phyloP scores from a whole-genome alignment of 2,797 vertebrate species.

The Coranthus polyacanthus region DNA sequence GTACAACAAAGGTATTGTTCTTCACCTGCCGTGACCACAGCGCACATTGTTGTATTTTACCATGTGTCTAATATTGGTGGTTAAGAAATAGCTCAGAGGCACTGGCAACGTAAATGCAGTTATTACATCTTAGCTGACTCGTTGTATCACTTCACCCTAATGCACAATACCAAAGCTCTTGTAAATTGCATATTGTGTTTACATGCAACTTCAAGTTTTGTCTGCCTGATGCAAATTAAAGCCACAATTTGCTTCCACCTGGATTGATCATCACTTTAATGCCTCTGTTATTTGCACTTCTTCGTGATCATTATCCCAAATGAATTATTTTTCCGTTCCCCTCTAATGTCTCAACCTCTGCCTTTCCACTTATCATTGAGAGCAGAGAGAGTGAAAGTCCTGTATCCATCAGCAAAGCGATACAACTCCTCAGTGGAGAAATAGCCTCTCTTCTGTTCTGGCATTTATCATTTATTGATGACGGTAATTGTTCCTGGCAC shows the following conservation, averaged over 20 bases:
- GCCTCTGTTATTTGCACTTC: conserved; percentile 22
- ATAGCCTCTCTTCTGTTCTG: conserved; percentile 61
- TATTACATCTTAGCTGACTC: conserved; percentile 28
- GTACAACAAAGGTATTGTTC: conserved; percentile 1
- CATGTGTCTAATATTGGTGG: conserved; percentile 11
- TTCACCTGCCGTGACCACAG: background rate
- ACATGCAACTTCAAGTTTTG: background rate
- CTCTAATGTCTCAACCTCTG: conserved; percentile 35
- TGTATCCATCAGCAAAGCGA: conserved; percentile 52
- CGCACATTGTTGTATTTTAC: conserved; percentile 10
- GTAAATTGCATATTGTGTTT: conserved; percentile 10
- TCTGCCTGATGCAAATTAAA: conserved; percentile 4
- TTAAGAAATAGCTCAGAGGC: conserved; percentile 20
- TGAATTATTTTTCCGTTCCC: conserved; percentile 52
- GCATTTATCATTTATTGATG: conserved; percentile 81
- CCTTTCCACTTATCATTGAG: conserved; percentile 40
- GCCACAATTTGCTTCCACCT: conserved; percentile 13
- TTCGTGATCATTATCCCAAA: conserved; percentile 49
- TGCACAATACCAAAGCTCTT: background rate
- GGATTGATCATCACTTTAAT: conserved; percentile 33
- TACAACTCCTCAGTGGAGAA: conserved; percentile 57
- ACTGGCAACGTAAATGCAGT: background rate
- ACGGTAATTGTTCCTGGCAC: conserved; percentile 77
- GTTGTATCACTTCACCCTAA: background rate
- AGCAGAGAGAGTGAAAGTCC: conserved; percentile 42